Conservation (phyloP, 2,113 vertebrate genomes). For the Aix galericulata region DNA sequence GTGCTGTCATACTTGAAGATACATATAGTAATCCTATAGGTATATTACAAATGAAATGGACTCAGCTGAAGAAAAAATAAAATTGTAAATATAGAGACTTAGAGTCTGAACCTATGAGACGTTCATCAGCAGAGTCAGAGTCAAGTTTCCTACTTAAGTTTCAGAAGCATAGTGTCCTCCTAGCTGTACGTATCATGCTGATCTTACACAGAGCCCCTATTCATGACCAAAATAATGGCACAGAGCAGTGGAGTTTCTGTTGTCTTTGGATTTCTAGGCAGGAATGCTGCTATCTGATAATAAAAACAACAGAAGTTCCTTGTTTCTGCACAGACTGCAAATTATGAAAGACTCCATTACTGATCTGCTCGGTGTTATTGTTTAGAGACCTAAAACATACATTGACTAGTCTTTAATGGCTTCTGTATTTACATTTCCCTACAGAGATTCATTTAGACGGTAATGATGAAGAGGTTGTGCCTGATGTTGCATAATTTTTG, state of each 20-base stretch:
- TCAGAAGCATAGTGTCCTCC: constrained; percentile 74
- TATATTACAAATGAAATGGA: constrained; percentile 81
- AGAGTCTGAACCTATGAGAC: constrained; percentile 17
- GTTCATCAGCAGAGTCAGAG: constrained; percentile 39
- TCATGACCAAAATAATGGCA: constrained; percentile 70
- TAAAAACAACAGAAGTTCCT: constrained; percentile 38
- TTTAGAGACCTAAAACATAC: background rate
- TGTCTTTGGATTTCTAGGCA: constrained; percentile 71
- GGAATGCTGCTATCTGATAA: constrained; percentile 38
- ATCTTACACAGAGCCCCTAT: constrained; percentile 76
- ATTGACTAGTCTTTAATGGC: background rate
- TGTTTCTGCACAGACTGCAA: constrained; percentile 29
- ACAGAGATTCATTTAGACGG: constrained; percentile 57
- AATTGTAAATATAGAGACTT: constrained; percentile 30
- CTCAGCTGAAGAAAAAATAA: constrained; percentile 65
- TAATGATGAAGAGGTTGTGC: constrained; percentile 23
- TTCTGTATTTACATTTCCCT: constrained; percentile 64
- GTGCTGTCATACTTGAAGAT: constrained; percentile 33
- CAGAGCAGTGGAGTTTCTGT: constrained; percentile 69
- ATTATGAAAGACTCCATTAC: background rate
- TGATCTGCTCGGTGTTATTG: constrained; percentile 24
- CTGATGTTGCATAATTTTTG: constrained; percentile 60
- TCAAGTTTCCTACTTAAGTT: constrained; percentile 70
- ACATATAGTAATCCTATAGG: constrained; percentile 56
- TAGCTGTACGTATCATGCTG: constrained; percentile 60